phyloP scores from a whole-genome alignment of 2,888 invertebrate species.

The Microplitis manilae region DNA sequence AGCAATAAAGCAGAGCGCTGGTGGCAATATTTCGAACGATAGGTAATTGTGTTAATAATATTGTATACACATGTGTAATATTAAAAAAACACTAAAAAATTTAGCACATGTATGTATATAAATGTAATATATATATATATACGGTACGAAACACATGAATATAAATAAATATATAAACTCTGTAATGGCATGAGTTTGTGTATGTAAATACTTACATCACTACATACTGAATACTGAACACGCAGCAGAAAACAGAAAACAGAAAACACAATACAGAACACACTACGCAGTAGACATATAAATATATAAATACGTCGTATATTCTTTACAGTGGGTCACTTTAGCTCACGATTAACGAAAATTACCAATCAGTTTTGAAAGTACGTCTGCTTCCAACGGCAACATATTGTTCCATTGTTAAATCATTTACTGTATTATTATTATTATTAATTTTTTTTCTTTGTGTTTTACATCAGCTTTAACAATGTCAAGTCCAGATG shows the following conservation, averaged over 20 bases:
- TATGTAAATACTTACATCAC: no score
- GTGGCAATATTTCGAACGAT: neutral
- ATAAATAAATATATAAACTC: no score
- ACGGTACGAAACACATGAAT: no score
- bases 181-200: no score
- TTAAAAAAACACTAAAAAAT: neutral
- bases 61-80: neutral
- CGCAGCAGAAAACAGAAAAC: no score
- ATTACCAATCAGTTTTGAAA: neutral
- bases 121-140: no score
- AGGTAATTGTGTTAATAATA: neutral
- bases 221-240: no score
- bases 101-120: no score
- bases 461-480: neutral
- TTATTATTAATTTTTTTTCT: neutral
- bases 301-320: neutral
- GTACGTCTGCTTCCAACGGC: neutral
- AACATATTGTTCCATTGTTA: conserved; percentile 18
- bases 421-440: neutral
- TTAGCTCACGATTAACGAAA: neutral
- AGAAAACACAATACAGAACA: no score
- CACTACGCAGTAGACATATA: no score
- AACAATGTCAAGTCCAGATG: conserved; percentile 77
- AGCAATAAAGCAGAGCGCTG: neutral
- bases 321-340: neutral